Base-by-base conservation (phyloP, 92 coral and sea anemone genomes). In the Porites rus region DNA sequence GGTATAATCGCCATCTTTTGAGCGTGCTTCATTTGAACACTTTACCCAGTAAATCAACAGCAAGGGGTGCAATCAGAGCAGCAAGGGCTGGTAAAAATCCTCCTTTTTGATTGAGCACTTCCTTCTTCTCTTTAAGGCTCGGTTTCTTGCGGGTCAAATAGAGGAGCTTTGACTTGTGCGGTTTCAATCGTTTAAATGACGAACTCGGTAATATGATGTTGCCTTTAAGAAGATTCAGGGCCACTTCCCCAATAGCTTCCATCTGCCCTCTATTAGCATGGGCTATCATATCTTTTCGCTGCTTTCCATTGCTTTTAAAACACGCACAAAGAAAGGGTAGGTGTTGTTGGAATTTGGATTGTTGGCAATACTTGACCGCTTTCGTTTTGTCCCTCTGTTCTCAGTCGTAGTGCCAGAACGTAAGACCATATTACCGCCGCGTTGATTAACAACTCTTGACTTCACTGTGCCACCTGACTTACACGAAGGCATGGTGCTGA, bases 121-220 rank as follows among this genome's bases (percentile, higher is more conserved):
- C 54, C 24, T 79, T 64, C 24, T 79, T 79, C 74, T 63, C 13
- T 13, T 71, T 31, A 13, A 71, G 54, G 21, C 22, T 69, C 12
- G 75, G 53, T 71, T 12, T 31, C 51, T 71, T 71, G 16, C 54
- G 75, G 10, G 75, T 71, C 9, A 71, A 10, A 71, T 38, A 38
- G 51, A 71, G 75, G 54, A 71, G 56, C 54, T 31, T 71, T 13
- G 52, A 31, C 12, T 79, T 63, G 75, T 63, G 22, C 0, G 84
- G 84, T n/a, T 79, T 79, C 54, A 79, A 64, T n/a, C 59, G 51
- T 64, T 62, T 62, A 63, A 79, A 64, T 75, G 43, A 75, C n/a
- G 65, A 20, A 18, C 10, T 75, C 6, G 79, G 64, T 50, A 72
- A 9, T 20, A 72, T 1, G 4, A 72, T 38, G 76, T 72, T 72